Conservation (phyloP, 92 coral and sea anemone genomes). For the Porites cylindrica region DNA sequence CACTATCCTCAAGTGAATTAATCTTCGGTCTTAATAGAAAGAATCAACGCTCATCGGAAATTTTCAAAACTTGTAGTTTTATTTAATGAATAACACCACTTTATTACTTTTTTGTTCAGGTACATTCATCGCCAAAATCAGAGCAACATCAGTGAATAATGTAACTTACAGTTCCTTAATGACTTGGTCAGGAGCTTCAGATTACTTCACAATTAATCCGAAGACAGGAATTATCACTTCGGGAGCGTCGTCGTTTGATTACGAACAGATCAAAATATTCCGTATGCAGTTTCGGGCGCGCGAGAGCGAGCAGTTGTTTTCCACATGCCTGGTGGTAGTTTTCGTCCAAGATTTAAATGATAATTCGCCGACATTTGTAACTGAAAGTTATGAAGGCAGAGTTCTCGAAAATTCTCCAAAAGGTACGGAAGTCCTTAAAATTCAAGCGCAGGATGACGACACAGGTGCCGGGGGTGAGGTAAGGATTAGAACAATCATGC, state of each 20-base stretch:
- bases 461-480: constrained; percentile 58
- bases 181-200: constrained; percentile 41
- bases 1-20: too few species aligned
- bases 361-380: constrained; percentile 75
- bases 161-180: constrained; percentile 33
- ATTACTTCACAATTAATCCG: constrained; percentile 52
- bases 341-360: constrained; percentile 82
- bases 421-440: constrained; percentile 61
- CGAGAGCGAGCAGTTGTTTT: constrained; percentile 56
- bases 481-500: background rate
- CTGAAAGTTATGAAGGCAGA: constrained; percentile 58
- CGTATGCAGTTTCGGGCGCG: constrained; percentile 74
- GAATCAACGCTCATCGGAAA: background rate
- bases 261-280: constrained; percentile 42
- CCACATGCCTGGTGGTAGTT: constrained; percentile 73
- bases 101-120: background rate
- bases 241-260: constrained; percentile 44
- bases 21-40: too few species aligned
- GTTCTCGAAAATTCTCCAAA: constrained; percentile 75
- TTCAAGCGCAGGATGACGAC: constrained; percentile 79
- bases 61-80: background rate
- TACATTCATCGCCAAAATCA: constrained; percentile 23
- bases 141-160: constrained; percentile 47
- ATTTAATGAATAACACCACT: background rate
- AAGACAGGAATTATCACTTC: constrained; percentile 55